Evolutionary conservation across 2,797 vertebrate species (phyloP).

Genomic region (Morus bassanus): DNA sequence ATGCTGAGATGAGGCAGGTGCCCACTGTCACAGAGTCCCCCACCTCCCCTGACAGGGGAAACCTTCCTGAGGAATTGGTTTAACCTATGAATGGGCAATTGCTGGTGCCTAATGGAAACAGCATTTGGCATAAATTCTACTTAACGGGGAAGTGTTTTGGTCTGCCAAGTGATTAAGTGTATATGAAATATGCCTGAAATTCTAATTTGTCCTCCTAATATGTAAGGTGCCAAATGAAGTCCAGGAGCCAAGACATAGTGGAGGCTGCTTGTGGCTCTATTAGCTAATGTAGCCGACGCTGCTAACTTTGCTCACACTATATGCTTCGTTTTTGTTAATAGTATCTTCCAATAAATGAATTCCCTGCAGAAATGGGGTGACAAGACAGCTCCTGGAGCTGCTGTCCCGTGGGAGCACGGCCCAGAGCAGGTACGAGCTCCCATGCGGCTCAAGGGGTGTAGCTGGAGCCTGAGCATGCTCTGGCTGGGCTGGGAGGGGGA

Average conservation of each 20-base stretch:
- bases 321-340: neutral
- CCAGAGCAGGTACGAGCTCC: neutral
- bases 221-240: neutral
- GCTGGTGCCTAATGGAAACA: neutral
- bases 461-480: neutral
- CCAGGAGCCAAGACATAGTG: neutral
- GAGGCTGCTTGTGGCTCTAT: neutral
- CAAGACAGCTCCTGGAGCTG: neutral
- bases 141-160: constrained; percentile 21
- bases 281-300: neutral
- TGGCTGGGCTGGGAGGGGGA: neutral
- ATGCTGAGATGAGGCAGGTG: neutral
- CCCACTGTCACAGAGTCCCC: neutral
- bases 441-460: rapidly evolving
- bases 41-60: neutral
- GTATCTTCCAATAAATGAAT: neutral
- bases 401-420: rapidly evolving
- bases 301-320: neutral
- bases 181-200: constrained; percentile 57
- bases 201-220: constrained; percentile 45
- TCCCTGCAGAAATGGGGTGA: rapidly evolving
- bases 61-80: neutral
- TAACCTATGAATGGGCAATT: neutral
- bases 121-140: neutral
- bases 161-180: constrained; percentile 37